Percentiles rank a stretch among this genome's conserved stretches.
These are phyloP conservation scores for Rhagophthalmus giganteus DNA, from an alignment of 2,888 invertebrate genomes.

Conservation along the genomic window DNA sequence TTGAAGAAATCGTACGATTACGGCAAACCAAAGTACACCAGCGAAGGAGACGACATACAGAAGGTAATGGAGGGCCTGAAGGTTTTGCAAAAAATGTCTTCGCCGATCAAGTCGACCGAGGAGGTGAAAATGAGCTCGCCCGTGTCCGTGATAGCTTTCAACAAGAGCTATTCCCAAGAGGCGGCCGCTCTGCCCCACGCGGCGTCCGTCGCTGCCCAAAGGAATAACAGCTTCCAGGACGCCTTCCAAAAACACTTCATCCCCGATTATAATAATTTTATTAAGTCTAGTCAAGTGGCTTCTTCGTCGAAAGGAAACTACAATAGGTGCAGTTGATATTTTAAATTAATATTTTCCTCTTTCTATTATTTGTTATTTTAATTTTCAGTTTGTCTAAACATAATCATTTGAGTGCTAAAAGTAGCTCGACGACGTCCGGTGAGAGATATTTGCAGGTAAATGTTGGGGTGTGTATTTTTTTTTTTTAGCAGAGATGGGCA, in stretches of 20 bases:
- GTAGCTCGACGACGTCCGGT: conserved; percentile 34
- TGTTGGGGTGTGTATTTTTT: not conserved
- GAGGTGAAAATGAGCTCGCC: conserved; percentile 43
- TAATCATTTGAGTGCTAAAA: conserved; percentile 33
- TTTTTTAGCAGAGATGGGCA: conserved; percentile 9
- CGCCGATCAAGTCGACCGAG: conserved; percentile 46
- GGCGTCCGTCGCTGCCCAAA: conserved; percentile 3
- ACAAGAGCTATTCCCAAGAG: conserved; percentile 46
- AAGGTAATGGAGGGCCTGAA: conserved; percentile 58
- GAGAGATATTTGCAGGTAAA: conserved; percentile 41
- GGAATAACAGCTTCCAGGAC: conserved; percentile 47
- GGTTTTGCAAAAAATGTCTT: conserved; percentile 54
- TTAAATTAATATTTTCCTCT: conserved; percentile 3
- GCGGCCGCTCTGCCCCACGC: conserved; percentile 15
- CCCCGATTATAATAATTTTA: conserved; percentile 34
- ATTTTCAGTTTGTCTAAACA: conserved; percentile 39
- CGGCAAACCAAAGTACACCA: conserved; percentile 18
- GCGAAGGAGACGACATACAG: conserved; percentile 53
- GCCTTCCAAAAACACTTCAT: conserved; percentile 54
- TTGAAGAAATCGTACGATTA: conserved; percentile 27
- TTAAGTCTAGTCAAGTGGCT: conserved; percentile 38
- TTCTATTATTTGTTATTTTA: conserved; percentile 21
- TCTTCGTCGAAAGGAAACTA: conserved; percentile 44
- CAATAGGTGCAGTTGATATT: conserved; percentile 49
- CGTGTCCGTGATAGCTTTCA: conserved; percentile 52